Percentiles rank a stretch among this genome's conserved stretches.
These are phyloP conservation scores for Pardosa pseudoannulata DNA, from an alignment of 2,888 invertebrate species.

Conservation along the genomic window DNA sequence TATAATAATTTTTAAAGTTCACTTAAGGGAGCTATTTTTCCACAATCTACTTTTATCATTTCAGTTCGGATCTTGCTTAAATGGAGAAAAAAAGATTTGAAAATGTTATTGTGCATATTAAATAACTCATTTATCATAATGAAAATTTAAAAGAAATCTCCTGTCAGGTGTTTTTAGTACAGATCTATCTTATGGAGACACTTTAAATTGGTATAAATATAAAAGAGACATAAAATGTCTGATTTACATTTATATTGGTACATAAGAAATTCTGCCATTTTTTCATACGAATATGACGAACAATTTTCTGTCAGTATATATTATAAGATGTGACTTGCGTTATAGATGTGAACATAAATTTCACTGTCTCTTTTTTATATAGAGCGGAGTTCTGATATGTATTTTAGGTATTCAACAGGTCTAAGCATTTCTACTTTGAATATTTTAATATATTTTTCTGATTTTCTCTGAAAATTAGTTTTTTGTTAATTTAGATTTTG, in stretches of 20 bases:
- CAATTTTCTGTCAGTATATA: background rate
- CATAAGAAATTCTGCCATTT: background rate
- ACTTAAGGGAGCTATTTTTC: background rate
- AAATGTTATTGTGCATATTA: background rate
- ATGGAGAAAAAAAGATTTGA: too few species aligned
- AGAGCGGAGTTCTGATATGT: too few species aligned
- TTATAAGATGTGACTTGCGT: background rate
- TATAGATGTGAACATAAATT: background rate
- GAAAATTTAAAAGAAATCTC: background rate
- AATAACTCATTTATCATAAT: background rate
- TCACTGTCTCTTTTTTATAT: background rate
- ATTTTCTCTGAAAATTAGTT: too few species aligned
- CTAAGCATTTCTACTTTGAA: too few species aligned
- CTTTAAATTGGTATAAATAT: background rate
- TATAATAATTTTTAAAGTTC: background rate
- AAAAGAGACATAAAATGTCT: background rate
- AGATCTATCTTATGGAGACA: background rate
- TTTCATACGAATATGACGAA: background rate
- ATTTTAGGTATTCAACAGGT: too few species aligned
- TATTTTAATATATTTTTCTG: too few species aligned
- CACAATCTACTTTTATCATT: background rate
- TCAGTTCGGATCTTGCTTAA: background rate
- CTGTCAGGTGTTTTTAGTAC: background rate
- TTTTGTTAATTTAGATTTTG: too few species aligned
- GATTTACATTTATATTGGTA: slow-evolving; percentile 6